These are phyloP conservation scores for Osmoderma eremita DNA, from an alignment of 2,888 invertebrate species.

Conservation along the genomic window DNA sequence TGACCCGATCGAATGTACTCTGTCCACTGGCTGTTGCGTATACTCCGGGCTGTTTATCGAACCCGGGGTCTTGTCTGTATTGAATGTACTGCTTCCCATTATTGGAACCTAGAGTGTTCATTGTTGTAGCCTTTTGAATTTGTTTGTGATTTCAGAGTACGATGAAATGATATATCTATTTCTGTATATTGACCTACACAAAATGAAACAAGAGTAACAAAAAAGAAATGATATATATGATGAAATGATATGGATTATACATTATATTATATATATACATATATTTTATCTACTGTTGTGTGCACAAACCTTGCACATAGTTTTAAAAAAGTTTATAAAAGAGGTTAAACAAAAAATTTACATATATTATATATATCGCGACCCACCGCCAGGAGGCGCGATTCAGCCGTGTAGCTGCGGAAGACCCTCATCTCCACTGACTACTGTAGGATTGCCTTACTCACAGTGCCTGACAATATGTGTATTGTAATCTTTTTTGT, in stretches of 20 bases:
- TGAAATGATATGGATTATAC: slow-evolving; percentile 44
- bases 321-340: slow-evolving; percentile 58
- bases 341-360: slow-evolving; percentile 9
- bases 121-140: slow-evolving; percentile 65
- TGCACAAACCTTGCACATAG: slow-evolving; percentile 65
- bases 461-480: slow-evolving; percentile 79
- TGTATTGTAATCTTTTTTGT: slow-evolving; percentile 61
- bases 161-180: slow-evolving; percentile 57
- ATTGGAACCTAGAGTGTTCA: slow-evolving; percentile 64
- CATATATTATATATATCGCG: slow-evolving; percentile 17
- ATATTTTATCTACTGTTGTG: slow-evolving; percentile 66
- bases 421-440: slow-evolving; percentile 68
- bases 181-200: slow-evolving; percentile 63
- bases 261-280: slow-evolving; percentile 58
- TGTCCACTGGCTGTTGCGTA: slow-evolving; percentile 61
- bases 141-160: slow-evolving; percentile 63
- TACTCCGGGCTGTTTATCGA: slow-evolving; percentile 40
- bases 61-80: slow-evolving; percentile 53
- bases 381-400: slow-evolving; percentile 51
- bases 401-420: slow-evolving; percentile 56
- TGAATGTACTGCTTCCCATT: slow-evolving; percentile 64
- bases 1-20: slow-evolving; percentile 59
- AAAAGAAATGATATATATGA: slow-evolving; percentile 46
- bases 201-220: slow-evolving; percentile 45
- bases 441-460: slow-evolving; percentile 85